Percentiles rank a stretch among this genome's conserved stretches.
Evolutionary conservation across 2,888 invertebrate genomes (phyloP).

Genomic region (Tineola bisselliella): DNA sequence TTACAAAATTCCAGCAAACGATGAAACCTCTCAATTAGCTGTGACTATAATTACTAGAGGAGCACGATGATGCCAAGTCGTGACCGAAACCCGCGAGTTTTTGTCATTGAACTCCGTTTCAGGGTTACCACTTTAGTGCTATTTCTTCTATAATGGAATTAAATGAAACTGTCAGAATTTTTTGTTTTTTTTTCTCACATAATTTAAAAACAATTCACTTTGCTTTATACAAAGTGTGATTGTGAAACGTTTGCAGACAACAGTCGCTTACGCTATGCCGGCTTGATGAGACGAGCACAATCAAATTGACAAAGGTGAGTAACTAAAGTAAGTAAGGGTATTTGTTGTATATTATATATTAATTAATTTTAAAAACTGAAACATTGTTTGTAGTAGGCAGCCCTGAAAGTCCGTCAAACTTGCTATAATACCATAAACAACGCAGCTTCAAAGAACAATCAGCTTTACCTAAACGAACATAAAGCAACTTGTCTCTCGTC

Average conservation of each 20-base stretch:
- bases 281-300: too few species aligned
- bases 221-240: too few species aligned
- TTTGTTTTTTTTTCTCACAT: too few species aligned
- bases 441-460: conserved; percentile 20
- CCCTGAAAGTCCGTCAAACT: not conserved
- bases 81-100: conserved; percentile 21
- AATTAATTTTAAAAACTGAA: not conserved
- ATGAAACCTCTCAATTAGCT: conserved; percentile 39
- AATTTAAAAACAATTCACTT: too few species aligned
- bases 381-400: not conserved
- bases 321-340: too few species aligned
- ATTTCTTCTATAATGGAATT: too few species aligned
- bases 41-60: conserved; percentile 30
- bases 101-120: conserved; percentile 24
- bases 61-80: conserved; percentile 23
- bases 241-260: too few species aligned
- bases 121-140: not conserved
- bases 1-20: conserved; percentile 11
- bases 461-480: conserved; percentile 20
- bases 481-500: conserved; percentile 21
- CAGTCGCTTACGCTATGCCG: too few species aligned
- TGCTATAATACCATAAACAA: conserved; percentile 17
- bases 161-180: too few species aligned
- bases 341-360: too few species aligned
- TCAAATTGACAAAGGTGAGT: too few species aligned